Evolutionary conservation across 2,113 vertebrate species (phyloP), one percentile per base, ranked within the genome.

Genomic region (Cyrtonyx montezumae): DNA sequence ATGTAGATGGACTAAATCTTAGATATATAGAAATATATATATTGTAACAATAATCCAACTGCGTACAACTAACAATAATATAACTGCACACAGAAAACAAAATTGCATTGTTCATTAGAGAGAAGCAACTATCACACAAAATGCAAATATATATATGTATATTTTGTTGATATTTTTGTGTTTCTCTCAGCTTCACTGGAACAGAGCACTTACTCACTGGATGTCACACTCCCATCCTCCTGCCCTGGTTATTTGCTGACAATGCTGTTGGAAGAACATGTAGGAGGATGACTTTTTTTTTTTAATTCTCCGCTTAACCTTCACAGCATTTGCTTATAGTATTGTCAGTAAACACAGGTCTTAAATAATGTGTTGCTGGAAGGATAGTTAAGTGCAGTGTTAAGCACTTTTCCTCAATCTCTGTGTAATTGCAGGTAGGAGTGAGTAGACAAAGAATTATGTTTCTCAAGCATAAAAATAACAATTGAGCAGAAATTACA

Each of bases 321-420:
- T 94, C 89, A 93, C 68, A 85, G 56, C 22, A 56, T 91, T 93
- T 94, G 32, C 73, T 83, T 75, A 79, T 88, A 77, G 37, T 62
- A 42, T 30, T 92, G 42, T 90, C 65, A 80, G 81, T 79, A 94
- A 91, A 87, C 65, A 89, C 12, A 46, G 12, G 46, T 70, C 79
- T 84, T 93, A 92, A 89, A 92, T 65, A 66, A 82, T 67, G 82
- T 8, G 71, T 43, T 82, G 25, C 59, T 92, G 68, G 55, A 95
- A 92, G 55, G 34, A 79, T 11, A 67, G 59, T 87, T 85, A 77
- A 89, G 26, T 51, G 32, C 61, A 87, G 25, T 10, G 4, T 85
- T 80, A 90, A 85, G 68, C 40, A 85, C 46, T 68, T 89, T 59
- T 61, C 37, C 30, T 77, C 70, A 69, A 1, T 68, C 43, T 87